A percentile compares a stretch with the other conserved stretches of the same genome.
phyloP scores from a whole-genome alignment of 2,797 vertebrate species.

The Neostethus bicornis region DNA sequence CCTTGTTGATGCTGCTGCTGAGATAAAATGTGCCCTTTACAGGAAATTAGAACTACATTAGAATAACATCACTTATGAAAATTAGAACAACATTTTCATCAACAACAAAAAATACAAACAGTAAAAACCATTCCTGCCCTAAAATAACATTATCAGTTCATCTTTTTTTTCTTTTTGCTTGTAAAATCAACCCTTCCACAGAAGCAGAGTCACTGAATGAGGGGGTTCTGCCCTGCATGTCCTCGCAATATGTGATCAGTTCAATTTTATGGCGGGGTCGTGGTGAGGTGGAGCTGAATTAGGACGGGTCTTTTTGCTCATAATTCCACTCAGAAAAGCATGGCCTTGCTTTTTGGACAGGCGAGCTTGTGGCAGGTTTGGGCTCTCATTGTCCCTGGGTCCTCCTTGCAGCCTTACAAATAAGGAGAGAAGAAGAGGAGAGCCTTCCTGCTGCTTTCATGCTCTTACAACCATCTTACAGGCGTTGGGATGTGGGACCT shows the following conservation, averaged over 20 bases:
- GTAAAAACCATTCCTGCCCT: slow-evolving; percentile 71
- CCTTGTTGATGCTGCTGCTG: slow-evolving; percentile 73
- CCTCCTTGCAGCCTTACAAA: slow-evolving; percentile 51
- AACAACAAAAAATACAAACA: slow-evolving; percentile 75
- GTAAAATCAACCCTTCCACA: slow-evolving; percentile 41
- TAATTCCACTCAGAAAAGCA: slow-evolving; percentile 41
- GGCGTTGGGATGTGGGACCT: slow-evolving; percentile 68
- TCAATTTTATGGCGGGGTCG: slow-evolving; percentile 40
- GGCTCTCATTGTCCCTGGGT: slow-evolving; percentile 62
- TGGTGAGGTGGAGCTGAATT: slow-evolving; percentile 32
- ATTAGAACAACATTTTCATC: slow-evolving; percentile 77
- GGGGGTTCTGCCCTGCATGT: slow-evolving; percentile 35
- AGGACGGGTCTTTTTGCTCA: slow-evolving; percentile 44
- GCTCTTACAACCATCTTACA: slow-evolving; percentile 74
- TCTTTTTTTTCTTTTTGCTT: slow-evolving; percentile 50
- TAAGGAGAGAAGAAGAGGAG: slow-evolving; percentile 45
- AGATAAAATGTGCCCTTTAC: slow-evolving; percentile 82
- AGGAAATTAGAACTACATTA: slow-evolving; percentile 80
- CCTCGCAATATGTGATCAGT: slow-evolving; percentile 52
- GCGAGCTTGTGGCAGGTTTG: slow-evolving; percentile 39
- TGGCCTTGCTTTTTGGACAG: slow-evolving; percentile 39
- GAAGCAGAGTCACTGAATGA: slow-evolving; percentile 61
- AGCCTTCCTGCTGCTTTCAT: slow-evolving; percentile 69
- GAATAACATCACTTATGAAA: slow-evolving; percentile 79
- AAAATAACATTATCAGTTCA: slow-evolving; percentile 70